Evolutionary conservation across 2,113 vertebrate species (phyloP), one percentile per base, ranked within the genome.

Genomic region (Gadus macrocephalus): DNA sequence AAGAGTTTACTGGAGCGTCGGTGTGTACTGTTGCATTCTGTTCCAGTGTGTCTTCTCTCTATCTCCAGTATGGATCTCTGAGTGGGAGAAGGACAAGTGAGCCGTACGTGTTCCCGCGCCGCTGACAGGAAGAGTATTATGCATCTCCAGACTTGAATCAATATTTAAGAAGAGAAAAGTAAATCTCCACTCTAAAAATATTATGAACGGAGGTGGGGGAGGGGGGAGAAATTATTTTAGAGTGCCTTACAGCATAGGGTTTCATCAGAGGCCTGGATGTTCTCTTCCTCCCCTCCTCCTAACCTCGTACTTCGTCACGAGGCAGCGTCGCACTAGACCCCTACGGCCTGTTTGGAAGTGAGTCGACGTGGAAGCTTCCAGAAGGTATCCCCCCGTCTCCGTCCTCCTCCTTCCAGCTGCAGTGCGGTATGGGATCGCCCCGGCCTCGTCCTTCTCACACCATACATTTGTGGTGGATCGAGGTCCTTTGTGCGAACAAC

Each of bases 381-480:
- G 64, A 35, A 60, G 56, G 15, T 64, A 14, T 27, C 61, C 22
- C 20, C 58, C 27, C 68, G 53, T 76, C 76, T 69, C 53, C 56
- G 31, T 35, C 31, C 6, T 35, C 6, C 31, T 35, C 31, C 31
- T 35, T 35, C 31, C 31, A 35, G 83, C 83, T 88, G 88, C 85
- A 86, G 71, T 87, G 88, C 87, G 86, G 88, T 76, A 71, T 60
- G 81, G 81, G 85, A 77, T 38, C 0, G 70, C 78, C 66, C 70
- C 75, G 78, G 42, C 72, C 76, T 84, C 69, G 71, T 72, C 66
- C 78, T 85, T 86, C 85, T 76, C 78, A 81, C 19, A 76, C 80
- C 85, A 85, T 86, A 88, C 83, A 87, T 90, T 87, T 87, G 88
- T 87, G 82, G 84, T 87, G 78, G 73, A 78, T 85, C 76, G 78